These are phyloP conservation scores for mouse (Mus musculus) DNA, from an alignment of 2,113 vertebrate genomes.

Conservation along the genomic window GRCm39 chr16:57285501-57286000, in stretches of 20 bases:
- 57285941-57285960: neutral
- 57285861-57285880: neutral
- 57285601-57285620: neutral
- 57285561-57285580: neutral
- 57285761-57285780: neutral
- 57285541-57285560: too few relatives aligned
- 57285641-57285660: neutral
- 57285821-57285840: neutral
- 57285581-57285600: neutral
- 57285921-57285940: neutral
- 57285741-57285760: conserved; percentile 10
- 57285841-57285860: neutral
- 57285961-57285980: neutral
- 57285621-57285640: conserved; percentile 19
- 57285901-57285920: neutral
- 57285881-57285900: neutral
- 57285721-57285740: neutral
- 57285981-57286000: neutral
- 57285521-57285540: too few relatives aligned
- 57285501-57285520: too few relatives aligned
- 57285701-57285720: neutral
- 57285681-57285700: neutral
- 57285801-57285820: conserved; percentile 27
- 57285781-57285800: neutral
- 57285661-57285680: conserved; percentile 25